A percentile compares a stretch with the other conserved stretches of the same genome.
Conservation (phyloP, 2,113 vertebrate genomes). For the Solenodon paradoxus region DNA sequence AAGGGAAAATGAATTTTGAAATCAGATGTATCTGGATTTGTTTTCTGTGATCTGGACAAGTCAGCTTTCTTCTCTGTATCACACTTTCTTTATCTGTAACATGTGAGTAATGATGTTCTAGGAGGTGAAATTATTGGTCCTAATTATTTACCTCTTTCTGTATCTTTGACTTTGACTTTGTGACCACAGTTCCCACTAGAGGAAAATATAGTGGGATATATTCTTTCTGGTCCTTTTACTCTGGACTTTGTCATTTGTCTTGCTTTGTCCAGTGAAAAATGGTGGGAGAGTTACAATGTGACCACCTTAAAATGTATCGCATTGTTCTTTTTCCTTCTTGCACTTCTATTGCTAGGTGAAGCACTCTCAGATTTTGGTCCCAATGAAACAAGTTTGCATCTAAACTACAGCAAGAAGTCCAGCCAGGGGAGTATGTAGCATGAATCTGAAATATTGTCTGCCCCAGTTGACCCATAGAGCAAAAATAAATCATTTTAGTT, state of each 20-base stretch:
- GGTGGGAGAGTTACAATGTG: background rate
- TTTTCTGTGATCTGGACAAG: background rate
- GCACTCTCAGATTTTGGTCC: background rate
- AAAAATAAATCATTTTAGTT: background rate
- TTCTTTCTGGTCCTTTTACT: background rate
- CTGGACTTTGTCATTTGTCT: background rate
- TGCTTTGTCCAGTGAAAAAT: background rate
- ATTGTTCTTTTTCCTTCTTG: background rate
- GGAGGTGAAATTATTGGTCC: background rate
- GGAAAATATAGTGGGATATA: background rate
- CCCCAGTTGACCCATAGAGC: background rate
- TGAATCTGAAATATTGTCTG: background rate
- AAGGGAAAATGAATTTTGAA: conserved; percentile 2
- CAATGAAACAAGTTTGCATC: background rate
- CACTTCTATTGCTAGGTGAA: background rate
- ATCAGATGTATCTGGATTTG: background rate
- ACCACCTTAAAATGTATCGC: background rate
- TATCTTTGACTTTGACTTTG: background rate
- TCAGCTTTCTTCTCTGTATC: background rate
- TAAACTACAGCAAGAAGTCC: background rate
- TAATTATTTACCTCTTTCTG: background rate
- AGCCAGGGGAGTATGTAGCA: background rate
- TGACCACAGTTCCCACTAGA: background rate
- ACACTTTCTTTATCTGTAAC: background rate
- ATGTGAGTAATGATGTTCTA: background rate